A percentile compares a stretch with the other conserved stretches of the same genome.
phyloP scores from a whole-genome alignment of 2,888 invertebrate species.

The Lepidochitona cinerea region DNA sequence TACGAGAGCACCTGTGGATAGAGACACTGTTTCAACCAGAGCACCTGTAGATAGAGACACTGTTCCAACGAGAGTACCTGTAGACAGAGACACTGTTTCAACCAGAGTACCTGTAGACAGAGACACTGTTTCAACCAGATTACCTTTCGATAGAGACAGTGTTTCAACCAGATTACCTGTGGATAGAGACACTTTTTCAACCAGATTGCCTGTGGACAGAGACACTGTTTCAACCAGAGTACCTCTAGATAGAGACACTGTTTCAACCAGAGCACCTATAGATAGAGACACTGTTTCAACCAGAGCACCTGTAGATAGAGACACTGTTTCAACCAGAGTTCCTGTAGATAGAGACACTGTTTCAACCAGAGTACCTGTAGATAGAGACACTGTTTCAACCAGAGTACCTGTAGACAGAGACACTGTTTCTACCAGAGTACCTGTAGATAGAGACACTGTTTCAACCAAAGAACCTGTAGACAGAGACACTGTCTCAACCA shows the following conservation, averaged over 20 bases:
- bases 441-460: neutral
- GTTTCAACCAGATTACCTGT: neutral
- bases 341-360: no score
- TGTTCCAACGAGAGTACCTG: neutral
- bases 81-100: neutral
- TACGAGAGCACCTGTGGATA: neutral
- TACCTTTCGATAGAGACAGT: neutral
- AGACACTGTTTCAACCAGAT: neutral
- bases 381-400: neutral
- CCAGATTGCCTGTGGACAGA: no score
- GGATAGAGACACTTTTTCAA: no score
- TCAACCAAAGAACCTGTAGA: neutral
- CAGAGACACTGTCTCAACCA: neutral
- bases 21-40: neutral
- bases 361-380: neutral
- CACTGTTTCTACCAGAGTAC: no score
- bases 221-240: no score
- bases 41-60: no score
- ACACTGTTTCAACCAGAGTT: no score
- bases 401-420: neutral
- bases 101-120: neutral
- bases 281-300: no score
- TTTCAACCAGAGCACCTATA: no score
- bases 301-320: no score
- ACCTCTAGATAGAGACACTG: no score